A percentile compares a stretch with the other conserved stretches of the same genome.
Conservation (phyloP, 2,113 vertebrate species). For the Climacteris rufus region DNA sequence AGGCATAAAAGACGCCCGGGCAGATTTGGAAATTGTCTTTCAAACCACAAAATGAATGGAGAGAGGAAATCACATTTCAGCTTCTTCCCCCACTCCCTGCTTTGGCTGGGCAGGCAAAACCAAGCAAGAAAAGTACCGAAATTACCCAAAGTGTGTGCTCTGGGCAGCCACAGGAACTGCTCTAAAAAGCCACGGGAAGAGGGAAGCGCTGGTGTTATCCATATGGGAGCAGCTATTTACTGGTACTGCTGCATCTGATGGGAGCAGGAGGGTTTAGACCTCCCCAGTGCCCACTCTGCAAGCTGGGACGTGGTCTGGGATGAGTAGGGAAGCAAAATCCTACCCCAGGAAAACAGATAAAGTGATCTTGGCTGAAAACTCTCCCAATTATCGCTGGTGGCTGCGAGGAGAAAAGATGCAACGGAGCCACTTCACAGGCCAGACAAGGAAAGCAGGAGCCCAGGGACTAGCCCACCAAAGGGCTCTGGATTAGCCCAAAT, state of each 20-base stretch:
- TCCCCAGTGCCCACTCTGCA: not conserved
- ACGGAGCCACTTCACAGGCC: fast-evolving
- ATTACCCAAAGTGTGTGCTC: not conserved
- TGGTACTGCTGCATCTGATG: not conserved
- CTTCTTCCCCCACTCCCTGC: not conserved
- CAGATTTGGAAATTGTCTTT: not conserved
- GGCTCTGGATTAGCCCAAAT: not conserved
- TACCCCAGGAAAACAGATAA: not conserved
- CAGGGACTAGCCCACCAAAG: not conserved
- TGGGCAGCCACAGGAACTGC: not conserved
- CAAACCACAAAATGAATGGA: constrained; percentile 18
- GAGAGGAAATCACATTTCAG: constrained; percentile 6
- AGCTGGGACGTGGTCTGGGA: not conserved
- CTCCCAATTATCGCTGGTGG: not conserved
- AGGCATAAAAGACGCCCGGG: not conserved
- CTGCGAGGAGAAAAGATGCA: fast-evolving
- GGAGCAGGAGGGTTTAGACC: not conserved
- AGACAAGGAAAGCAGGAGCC: not conserved
- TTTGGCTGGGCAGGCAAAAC: not conserved
- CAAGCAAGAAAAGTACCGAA: not conserved
- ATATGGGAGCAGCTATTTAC: not conserved
- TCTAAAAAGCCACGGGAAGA: not conserved
- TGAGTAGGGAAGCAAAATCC: not conserved
- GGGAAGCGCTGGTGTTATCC: not conserved
- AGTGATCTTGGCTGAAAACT: not conserved